Base-by-base conservation (phyloP, 1,140 invertebrate species). In the Globodera ellingtonae region DNA sequence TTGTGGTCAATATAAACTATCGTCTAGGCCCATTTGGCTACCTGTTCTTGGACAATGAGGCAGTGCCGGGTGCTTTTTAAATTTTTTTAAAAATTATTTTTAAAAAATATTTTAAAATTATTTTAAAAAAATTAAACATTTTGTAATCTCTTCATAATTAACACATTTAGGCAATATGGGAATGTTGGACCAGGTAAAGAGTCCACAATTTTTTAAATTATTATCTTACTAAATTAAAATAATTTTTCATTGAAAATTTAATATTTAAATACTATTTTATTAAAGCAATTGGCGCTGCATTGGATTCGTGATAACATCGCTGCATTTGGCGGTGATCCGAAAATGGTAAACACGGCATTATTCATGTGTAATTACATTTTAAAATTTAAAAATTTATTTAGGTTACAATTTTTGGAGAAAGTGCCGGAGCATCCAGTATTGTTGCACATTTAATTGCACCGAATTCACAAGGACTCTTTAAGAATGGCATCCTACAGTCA, bases 371-470 rank as follows among this genome's bases (percentile, higher is more conserved):
- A n/a, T 62, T 62, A 18, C 18, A 18, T 21, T 4, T 35, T 13
- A n/a, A 24, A 10, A 15, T 48, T 73, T 10, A 72, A 72, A 7
- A 0, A 73, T 44, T 75, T 70, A 73, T 44, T 75, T 70, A 66
- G 13, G 84, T 98, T n/a, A 97, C 96, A 1, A 91, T 98, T 13
- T 97, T 98, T 89, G 96, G 96, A n/a, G 97, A 98, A 90, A 96
- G 94, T 82, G 96, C 96, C 10, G 96, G 97, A 18, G 95, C 95
- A 3, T 94, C 94, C 6, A 94, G 94, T 56, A 94, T 98, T 6
- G 94, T 94, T 24, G 91, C 97, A 85, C 96, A 98, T 91, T 91
- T 98, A 62, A 91, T 99, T 15, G 97, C 95, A 5, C 95, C 96
- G 2, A 91, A 97, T 15, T 92, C 90, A 83, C 91, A 94, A 84